Conservation (phyloP, 2,888 invertebrate genomes). For the Rhaphigaster nebulosa region DNA sequence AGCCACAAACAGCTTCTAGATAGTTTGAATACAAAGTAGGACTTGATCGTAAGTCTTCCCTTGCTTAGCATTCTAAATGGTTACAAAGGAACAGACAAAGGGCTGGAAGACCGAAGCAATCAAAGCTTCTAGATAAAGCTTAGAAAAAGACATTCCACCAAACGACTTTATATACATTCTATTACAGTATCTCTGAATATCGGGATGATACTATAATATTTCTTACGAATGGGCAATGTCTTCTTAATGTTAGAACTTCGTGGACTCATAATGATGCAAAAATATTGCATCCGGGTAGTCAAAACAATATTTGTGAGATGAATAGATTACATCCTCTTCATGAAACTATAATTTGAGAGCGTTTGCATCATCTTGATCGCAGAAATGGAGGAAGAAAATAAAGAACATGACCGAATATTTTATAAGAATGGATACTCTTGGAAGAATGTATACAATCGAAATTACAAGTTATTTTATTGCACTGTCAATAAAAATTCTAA, state of each 20-base stretch:
- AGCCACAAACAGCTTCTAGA: conserved; percentile 11
- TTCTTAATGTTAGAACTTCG: neutral
- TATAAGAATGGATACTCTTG: too few relatives aligned
- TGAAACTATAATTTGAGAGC: too few relatives aligned
- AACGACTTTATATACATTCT: neutral
- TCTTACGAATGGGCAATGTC: neutral
- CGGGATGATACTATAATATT: neutral
- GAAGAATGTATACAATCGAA: too few relatives aligned
- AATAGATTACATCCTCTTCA: too few relatives aligned
- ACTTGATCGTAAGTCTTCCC: conserved; percentile 17
- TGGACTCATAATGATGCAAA: neutral
- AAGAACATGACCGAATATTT: too few relatives aligned
- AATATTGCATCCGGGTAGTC: too few relatives aligned
- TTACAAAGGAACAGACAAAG: neutral
- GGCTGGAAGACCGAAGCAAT: neutral
- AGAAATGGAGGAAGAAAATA: too few relatives aligned
- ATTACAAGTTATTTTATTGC: too few relatives aligned
- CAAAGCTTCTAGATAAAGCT: neutral
- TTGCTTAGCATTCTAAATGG: conserved; percentile 22
- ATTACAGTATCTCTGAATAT: neutral
- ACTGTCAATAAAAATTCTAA: too few relatives aligned
- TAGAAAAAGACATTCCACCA: neutral
- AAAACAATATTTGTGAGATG: too few relatives aligned
- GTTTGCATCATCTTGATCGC: too few relatives aligned
- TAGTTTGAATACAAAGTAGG: conserved; percentile 17